Percentiles rank a stretch among this genome's conserved stretches.
Evolutionary conservation across 2,888 invertebrate species (phyloP).

Genomic region (Lypha dubia): DNA sequence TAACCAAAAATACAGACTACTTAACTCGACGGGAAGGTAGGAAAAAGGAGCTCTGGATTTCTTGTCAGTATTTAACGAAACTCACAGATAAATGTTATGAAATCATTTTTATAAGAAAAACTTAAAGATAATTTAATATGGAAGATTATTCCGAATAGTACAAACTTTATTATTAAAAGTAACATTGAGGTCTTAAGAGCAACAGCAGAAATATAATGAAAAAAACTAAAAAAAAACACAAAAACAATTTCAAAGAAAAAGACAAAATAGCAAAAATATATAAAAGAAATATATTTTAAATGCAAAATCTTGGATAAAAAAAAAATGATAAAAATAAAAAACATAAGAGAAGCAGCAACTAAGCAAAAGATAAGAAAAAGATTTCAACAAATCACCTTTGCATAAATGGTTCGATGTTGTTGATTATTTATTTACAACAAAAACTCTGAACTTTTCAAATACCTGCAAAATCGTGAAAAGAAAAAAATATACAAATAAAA

Average conservation of each 20-base stretch:
- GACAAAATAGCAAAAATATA: background rate
- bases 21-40: background rate
- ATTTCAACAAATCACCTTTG: background rate
- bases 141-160: background rate
- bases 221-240: background rate
- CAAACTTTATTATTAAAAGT: background rate
- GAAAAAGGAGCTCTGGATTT: background rate
- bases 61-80: background rate
- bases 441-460: too few relatives aligned
- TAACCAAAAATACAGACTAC: background rate
- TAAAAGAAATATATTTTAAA: background rate
- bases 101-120: background rate
- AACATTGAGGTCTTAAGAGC: background rate
- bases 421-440: background rate
- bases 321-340: background rate
- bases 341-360: background rate
- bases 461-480: too few relatives aligned
- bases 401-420: background rate
- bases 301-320: background rate
- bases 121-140: background rate
- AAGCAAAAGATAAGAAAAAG: background rate
- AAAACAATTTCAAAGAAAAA: background rate
- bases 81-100: background rate
- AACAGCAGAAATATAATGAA: background rate
- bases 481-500: too few relatives aligned